Conservation (phyloP, 1,140 invertebrate genomes). For the Mizuhopecten yessoensis region DNA sequence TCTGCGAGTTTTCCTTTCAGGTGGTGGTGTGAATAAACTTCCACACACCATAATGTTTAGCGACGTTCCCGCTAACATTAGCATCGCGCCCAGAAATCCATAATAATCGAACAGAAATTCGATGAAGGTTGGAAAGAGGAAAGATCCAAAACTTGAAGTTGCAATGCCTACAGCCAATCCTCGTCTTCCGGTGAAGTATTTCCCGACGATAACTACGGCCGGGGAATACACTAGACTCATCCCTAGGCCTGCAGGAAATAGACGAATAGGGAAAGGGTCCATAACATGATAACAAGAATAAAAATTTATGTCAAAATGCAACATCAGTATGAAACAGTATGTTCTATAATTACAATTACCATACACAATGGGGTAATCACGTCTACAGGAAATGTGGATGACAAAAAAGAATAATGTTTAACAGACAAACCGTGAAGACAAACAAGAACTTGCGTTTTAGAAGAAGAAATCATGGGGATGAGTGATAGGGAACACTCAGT, state of each 20-base stretch:
- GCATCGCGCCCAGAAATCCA: constrained; percentile 61
- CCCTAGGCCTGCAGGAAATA: constrained; percentile 76
- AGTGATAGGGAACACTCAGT: no score
- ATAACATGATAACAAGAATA: no score
- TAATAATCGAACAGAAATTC: constrained; percentile 72
- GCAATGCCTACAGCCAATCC: constrained; percentile 80
- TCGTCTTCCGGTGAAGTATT: constrained; percentile 77
- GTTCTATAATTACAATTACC: no score
- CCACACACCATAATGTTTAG: constrained; percentile 63
- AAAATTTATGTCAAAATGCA: no score
- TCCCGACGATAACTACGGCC: constrained; percentile 77
- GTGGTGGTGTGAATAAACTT: constrained; percentile 54
- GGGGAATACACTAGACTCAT: constrained; percentile 78
- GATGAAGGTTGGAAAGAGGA: constrained; percentile 78
- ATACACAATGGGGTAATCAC: no score
- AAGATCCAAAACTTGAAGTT: constrained; percentile 79
- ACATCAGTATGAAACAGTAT: no score
- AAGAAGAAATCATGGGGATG: no score
- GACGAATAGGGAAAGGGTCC: no score
- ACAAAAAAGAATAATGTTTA: no score
- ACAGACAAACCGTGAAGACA: no score
- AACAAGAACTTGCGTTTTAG: no score
- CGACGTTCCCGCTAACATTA: constrained; percentile 58
- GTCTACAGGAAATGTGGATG: no score
- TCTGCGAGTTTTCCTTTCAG: constrained; percentile 50